Percentiles rank a stretch among this genome's conserved stretches.
These are phyloP conservation scores for Clarias magur DNA, from an alignment of 2,113 vertebrate genomes.

Conservation along the genomic window DNA sequence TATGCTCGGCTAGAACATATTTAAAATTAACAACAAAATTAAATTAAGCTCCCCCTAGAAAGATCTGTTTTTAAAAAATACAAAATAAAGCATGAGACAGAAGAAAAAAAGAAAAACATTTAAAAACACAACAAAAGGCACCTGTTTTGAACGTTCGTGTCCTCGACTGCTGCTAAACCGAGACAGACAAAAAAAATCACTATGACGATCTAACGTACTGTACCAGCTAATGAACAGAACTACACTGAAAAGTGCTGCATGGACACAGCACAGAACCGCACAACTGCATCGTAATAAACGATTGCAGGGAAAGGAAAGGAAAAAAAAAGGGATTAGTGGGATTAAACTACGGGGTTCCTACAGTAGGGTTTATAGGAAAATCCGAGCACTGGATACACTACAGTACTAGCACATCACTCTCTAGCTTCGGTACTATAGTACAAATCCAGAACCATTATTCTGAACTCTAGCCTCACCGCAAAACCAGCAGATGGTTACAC, in stretches of 20 bases:
- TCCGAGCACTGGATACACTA: slow-evolving; percentile 20
- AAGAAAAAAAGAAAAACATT: slow-evolving; percentile 31
- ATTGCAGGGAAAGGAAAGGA: neutral
- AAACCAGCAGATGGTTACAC: slow-evolving; percentile 31
- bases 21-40: slow-evolving; percentile 52
- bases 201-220: slow-evolving; percentile 46
- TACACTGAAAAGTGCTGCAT: slow-evolving; percentile 31
- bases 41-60: slow-evolving; percentile 71
- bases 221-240: slow-evolving; percentile 54
- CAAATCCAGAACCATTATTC: neutral
- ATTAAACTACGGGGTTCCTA: slow-evolving; percentile 36
- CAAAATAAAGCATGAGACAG: slow-evolving; percentile 36
- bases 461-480: slow-evolving; percentile 34
- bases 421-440: slow-evolving; percentile 32
- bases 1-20: slow-evolving; percentile 68
- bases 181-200: slow-evolving; percentile 25
- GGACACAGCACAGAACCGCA: slow-evolving; percentile 25
- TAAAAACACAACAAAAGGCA: slow-evolving; percentile 68
- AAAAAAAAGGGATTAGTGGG: slow-evolving; percentile 18
- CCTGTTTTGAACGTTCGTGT: slow-evolving; percentile 61
- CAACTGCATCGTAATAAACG: slow-evolving; percentile 27
- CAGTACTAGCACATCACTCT: slow-evolving; percentile 29
- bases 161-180: slow-evolving; percentile 29
- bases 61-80: slow-evolving; percentile 49
- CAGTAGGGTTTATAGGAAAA: slow-evolving; percentile 25